A percentile compares a stretch with the other conserved stretches of the same genome.
Conservation (phyloP, 2,797 vertebrate species). For the Falco biarmicus region DNA sequence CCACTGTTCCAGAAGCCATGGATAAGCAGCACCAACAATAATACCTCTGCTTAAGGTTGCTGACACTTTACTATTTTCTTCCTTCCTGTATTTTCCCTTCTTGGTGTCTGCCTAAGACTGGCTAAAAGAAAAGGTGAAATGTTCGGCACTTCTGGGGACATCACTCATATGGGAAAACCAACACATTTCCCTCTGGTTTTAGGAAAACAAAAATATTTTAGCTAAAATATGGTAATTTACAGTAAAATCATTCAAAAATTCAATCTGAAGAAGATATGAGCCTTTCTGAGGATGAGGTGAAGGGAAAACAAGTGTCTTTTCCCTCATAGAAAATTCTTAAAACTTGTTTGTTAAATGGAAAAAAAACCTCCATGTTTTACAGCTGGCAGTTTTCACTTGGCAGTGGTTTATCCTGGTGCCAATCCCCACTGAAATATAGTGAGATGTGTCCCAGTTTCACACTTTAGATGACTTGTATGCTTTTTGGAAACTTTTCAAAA, state of each 20-base stretch:
- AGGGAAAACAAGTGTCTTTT: background rate
- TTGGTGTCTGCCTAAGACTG: background rate
- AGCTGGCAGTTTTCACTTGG: background rate
- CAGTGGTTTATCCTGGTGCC: background rate
- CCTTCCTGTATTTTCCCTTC: background rate
- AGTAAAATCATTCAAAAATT: background rate
- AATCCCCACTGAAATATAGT: background rate
- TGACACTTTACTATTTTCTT: background rate
- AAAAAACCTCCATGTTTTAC: background rate
- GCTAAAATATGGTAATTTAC: background rate
- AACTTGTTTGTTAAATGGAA: background rate
- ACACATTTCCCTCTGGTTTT: background rate
- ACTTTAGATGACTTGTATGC: background rate
- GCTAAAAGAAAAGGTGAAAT: background rate
- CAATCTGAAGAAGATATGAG: background rate
- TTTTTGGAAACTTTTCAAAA: background rate
- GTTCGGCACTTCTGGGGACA: background rate
- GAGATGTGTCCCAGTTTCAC: background rate
- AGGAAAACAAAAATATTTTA: background rate
- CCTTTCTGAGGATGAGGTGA: background rate
- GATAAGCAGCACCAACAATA: background rate
- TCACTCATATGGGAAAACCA: background rate
- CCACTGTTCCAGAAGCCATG: background rate
- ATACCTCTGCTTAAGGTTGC: background rate
- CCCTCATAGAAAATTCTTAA: background rate